phyloP scores from a whole-genome alignment of 1,140 invertebrate genomes.

The Drosophila biarmipes region DNA sequence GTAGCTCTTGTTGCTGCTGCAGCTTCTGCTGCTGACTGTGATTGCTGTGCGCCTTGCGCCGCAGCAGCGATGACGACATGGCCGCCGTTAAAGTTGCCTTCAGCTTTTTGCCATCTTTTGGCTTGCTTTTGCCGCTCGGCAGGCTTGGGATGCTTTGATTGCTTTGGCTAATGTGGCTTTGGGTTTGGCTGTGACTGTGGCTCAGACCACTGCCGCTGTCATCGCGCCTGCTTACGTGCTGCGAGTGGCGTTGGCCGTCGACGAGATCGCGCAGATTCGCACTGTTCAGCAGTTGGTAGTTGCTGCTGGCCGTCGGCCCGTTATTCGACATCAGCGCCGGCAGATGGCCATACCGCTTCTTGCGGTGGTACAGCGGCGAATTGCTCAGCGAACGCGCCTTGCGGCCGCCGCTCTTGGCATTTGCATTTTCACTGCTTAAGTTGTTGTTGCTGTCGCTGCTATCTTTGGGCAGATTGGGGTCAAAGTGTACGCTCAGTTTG shows the following conservation, averaged over 20 bases:
- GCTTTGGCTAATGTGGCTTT: constrained; percentile 17
- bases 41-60: constrained; percentile 63
- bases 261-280: constrained; percentile 66
- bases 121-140: constrained; percentile 44
- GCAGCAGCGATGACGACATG: constrained; percentile 67
- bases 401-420: constrained; percentile 52
- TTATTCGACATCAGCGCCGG: constrained; percentile 67
- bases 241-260: constrained; percentile 72
- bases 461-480: constrained; percentile 73
- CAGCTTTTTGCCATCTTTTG: constrained; percentile 68
- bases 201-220: constrained; percentile 44
- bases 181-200: constrained; percentile 12
- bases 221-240: constrained; percentile 81
- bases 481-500: constrained; percentile 73
- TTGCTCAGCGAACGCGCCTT: constrained; percentile 78
- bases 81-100: constrained; percentile 71
- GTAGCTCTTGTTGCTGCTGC: constrained; percentile 35
- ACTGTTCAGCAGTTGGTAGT: constrained; percentile 74
- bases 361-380: constrained; percentile 70
- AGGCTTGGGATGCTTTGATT: constrained; percentile 16
- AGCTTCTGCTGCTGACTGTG: constrained; percentile 39
- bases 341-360: constrained; percentile 76
- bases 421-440: constrained; percentile 41
- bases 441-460: constrained; percentile 71
- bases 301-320: constrained; percentile 57